These are phyloP conservation scores for Sparus aurata DNA, from an alignment of 2,797 vertebrate species.

Conservation along the genomic window DNA sequence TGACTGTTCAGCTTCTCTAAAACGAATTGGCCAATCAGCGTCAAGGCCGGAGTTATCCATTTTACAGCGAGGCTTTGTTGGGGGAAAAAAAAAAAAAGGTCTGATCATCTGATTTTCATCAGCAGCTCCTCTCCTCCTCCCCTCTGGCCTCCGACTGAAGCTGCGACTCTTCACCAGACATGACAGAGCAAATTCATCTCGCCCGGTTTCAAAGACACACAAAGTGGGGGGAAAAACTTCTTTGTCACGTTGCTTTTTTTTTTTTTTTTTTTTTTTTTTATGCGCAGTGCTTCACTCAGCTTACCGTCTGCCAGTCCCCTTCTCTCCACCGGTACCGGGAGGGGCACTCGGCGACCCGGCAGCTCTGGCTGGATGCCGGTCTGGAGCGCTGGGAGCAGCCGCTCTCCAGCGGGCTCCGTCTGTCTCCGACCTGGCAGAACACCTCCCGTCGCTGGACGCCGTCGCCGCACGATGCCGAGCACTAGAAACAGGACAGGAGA, in stretches of 20 bases:
- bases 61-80: not conserved
- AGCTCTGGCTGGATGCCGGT: constrained; percentile 86
- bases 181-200: constrained; percentile 45
- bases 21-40: not conserved
- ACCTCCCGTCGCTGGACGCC: constrained; percentile 88
- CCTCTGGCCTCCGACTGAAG: constrained; percentile 39
- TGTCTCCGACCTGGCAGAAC: constrained; percentile 84
- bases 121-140: constrained; percentile 48
- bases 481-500: constrained; percentile 85
- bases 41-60: not conserved
- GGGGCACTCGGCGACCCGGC: constrained; percentile 85
- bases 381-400: constrained; percentile 83
- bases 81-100: not conserved
- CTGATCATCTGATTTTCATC: constrained; percentile 67
- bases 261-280: too few relatives aligned
- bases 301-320: constrained; percentile 91
- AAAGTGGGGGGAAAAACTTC: not conserved
- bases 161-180: constrained; percentile 56
- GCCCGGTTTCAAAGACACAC: constrained; percentile 9
- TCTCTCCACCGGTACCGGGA: constrained; percentile 88
- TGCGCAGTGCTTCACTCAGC: constrained; percentile 34
- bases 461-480: constrained; percentile 91
- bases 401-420: constrained; percentile 77
- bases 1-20: not conserved
- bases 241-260: not conserved